Conservation (phyloP, 2,113 vertebrate genomes). For the Nycticebus coucang region DNA sequence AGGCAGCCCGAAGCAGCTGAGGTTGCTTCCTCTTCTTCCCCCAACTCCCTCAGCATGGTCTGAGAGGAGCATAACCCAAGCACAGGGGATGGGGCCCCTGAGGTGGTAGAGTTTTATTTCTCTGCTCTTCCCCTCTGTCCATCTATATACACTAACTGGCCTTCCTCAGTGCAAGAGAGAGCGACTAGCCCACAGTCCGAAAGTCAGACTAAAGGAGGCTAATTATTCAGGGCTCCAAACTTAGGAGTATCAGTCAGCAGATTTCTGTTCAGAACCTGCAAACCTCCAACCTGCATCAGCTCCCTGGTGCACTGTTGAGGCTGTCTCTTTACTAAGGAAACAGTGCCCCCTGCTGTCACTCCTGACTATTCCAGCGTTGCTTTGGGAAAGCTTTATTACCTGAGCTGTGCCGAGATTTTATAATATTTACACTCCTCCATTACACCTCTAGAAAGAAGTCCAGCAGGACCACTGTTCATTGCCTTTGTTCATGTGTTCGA, state of each 20-base stretch:
- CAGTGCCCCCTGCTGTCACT: slow-evolving; percentile 64
- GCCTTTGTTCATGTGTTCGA: not conserved
- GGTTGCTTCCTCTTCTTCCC: fast-evolving
- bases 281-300: too few species aligned
- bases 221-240: too few species aligned
- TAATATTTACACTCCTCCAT: not conserved
- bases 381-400: not conserved
- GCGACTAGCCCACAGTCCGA: not conserved
- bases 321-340: slow-evolving; percentile 48
- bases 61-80: not conserved
- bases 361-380: not conserved
- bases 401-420: not conserved
- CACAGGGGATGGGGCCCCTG: fast-evolving
- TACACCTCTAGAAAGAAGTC: not conserved
- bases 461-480: not conserved
- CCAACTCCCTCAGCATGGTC: fast-evolving
- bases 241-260: not conserved
- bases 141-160: fast-evolving
- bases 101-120: not conserved
- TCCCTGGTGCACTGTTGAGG: fast-evolving
- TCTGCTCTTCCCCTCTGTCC: not conserved
- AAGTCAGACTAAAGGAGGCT: not conserved
- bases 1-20: too few species aligned
- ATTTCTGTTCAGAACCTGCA: not conserved
- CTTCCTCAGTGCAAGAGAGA: not conserved